phyloP scores from a whole-genome alignment of 1,140 invertebrate species.

The Zaprionus gabonicus region DNA sequence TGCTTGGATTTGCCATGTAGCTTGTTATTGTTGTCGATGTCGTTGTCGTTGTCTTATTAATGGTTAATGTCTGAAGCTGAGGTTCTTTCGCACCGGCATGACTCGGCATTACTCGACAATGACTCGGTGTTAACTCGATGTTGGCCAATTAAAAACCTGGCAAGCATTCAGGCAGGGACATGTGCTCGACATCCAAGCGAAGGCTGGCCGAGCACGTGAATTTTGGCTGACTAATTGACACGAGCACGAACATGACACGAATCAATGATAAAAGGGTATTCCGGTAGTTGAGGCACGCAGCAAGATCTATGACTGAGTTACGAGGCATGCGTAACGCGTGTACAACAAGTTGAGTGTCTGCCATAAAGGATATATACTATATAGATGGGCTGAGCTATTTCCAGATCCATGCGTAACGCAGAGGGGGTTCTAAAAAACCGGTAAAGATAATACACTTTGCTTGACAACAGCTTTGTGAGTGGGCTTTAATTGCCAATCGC shows the following conservation, averaged over 20 bases:
- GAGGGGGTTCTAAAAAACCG: slow-evolving; percentile 19
- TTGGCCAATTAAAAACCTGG: slow-evolving; percentile 34
- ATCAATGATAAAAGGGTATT: slow-evolving; percentile 1
- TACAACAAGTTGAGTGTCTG: neutral
- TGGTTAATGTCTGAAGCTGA: slow-evolving; percentile 7
- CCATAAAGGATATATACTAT: slow-evolving; percentile 2
- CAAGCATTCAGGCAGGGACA: slow-evolving; percentile 18
- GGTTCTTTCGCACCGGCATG: slow-evolving; percentile 46
- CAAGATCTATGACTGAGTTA: neutral
- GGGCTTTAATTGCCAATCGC: slow-evolving; percentile 19
- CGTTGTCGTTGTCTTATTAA: neutral
- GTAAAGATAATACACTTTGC: slow-evolving; percentile 19
- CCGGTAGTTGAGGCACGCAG: too few relatives aligned
- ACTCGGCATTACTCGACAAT: slow-evolving; percentile 21
- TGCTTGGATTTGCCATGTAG: slow-evolving; percentile 23
- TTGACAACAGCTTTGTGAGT: slow-evolving; percentile 3
- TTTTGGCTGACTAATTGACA: slow-evolving; percentile 18
- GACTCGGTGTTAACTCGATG: slow-evolving; percentile 8
- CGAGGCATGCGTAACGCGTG: neutral
- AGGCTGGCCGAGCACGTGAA: slow-evolving; percentile 34
- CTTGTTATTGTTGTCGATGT: slow-evolving; percentile 12
- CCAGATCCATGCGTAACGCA: slow-evolving; percentile 5
- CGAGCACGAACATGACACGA: neutral
- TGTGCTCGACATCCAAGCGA: slow-evolving; percentile 24
- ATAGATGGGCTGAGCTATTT: neutral